Conservation (phyloP, 2,797 vertebrate genomes). For the Microchirus variegatus region DNA sequence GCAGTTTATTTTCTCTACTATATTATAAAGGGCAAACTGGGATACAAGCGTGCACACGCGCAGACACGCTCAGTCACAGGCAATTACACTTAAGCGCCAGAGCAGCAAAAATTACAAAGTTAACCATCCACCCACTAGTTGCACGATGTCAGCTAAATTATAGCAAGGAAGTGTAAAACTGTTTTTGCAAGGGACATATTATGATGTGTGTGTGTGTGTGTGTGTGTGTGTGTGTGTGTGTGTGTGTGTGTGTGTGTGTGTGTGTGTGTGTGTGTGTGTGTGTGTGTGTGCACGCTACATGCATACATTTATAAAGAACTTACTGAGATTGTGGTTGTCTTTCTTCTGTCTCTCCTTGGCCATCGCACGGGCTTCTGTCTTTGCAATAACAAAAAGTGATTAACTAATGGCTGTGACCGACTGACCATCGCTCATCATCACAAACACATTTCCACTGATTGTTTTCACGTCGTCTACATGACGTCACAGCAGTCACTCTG, state of each 20-base stretch:
- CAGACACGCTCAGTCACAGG: conserved; percentile 59
- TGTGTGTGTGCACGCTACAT: background rate
- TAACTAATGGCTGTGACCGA: conserved; percentile 40
- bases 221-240: conserved; percentile 1
- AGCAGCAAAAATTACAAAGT: conserved; percentile 79
- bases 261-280: conserved; percentile 9
- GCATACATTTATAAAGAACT: conserved; percentile 61
- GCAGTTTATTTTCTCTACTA: no score
- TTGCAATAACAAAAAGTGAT: conserved; percentile 77
- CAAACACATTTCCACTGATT: background rate
- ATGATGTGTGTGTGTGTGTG: conserved; percentile 11
- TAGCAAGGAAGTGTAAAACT: conserved; percentile 44
- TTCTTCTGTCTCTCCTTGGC: conserved; percentile 98
- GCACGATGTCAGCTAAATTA: conserved; percentile 78
- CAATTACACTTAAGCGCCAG: conserved; percentile 79
- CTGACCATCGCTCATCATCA: background rate
- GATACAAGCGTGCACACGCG: conserved; percentile 15
- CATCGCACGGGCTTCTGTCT: conserved; percentile 93
- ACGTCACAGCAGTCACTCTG: background rate
- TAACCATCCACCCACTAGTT: conserved; percentile 82
- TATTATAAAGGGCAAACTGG: conserved; percentile 16
- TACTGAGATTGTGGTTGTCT: conserved; percentile 99
- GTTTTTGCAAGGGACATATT: conserved; percentile 44
- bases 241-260: conserved; percentile 1
- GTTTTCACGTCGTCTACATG: background rate